Evolutionary conservation across 2,113 vertebrate species (phyloP), one percentile per base, ranked within the genome.

Genomic region (Hemibagrus wyckioides): DNA sequence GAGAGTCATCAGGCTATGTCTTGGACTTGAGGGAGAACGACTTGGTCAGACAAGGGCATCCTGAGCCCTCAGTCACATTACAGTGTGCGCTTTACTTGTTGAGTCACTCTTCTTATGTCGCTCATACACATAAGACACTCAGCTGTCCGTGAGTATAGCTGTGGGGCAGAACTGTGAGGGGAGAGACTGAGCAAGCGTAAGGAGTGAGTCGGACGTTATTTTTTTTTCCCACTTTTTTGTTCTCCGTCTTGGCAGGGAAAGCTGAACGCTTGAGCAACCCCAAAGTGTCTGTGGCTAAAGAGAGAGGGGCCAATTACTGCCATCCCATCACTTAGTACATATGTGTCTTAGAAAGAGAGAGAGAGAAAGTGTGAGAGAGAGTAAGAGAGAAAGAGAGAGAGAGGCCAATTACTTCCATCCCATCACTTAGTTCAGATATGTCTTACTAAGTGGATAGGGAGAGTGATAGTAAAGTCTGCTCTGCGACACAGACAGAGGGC

Each of bases 371-470:
- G 21, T 28, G 10, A 67, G 56, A 19, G 84, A 85, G 48, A 33
- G 50, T 56, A 30, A 54, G 48, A 36, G 11, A 85, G 73, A 79
- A n/a, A 63, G 57, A 79, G 41, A 57, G 36, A 73, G 91, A 93
- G 89, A 92, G 92, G 91, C 77, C 94, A 95, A 94, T 95, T 95
- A 95, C 90, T 92, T 92, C 91, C 93, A 92, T 95, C 77, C 91
- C 91, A 86, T 95, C 94, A 94, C 91, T 94, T 94, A 93, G 92
- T 94, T 93, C 93, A 93, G 91, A 92, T 83, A 44, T 91, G 80
- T 90, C 89, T 79, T 90, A 89, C 92, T 90, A 54, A 56, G 59
- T 19, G 19, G 39, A 56, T 36, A 56, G 41, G 39, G 41, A n/a
- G 48, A 67, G 25, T 48, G 33, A 56, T 59, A 28, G 15, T 52